Base-by-base conservation (phyloP, 2,888 invertebrate species). In the Bombyx huttoni region DNA sequence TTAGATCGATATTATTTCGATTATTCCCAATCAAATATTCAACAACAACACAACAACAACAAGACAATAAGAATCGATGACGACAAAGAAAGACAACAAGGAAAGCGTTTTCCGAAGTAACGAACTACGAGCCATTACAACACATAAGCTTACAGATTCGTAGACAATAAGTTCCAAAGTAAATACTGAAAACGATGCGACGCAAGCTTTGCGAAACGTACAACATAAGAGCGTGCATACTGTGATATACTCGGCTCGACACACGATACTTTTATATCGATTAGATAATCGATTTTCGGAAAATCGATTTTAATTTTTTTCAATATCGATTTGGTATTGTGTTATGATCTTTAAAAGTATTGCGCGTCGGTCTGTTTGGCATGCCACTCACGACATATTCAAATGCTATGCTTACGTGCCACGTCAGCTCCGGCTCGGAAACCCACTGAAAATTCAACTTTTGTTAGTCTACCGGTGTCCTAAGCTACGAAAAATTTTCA, bases 381-480 rank as follows among this genome's bases (percentile, higher is more conserved):
- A 86, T 86, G 86, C 86, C 81, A 82, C 75, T 81, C 82, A 81
- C 82, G 78, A 82, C 81, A 82, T 75, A 77, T 73, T 67, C 71
- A 71, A 75, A 74, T 72, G 67, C 68, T 75, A 80, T 79, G 79
- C 87, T 87, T 87, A 87, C 87, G 81, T 86, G 83, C 73, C 77
- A 70, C 77, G 78, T 71, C 78, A 87, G 83, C 74, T 77, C 81
- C 79, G 86, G 84, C 71, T 84, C 86, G 78, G 87, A 87, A 72
- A 75, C 78, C 81, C 86, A 87, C 87, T 87, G 87, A 81, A 87
- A 87, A 81, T 74, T 76, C 75, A 81, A 86, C 77, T 73, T 62
- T 64, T 70, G 85, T 86, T 86, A 86, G 80, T 84, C 40, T 81
- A 84, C 79, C n/a, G 52, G 78, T 75, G 79, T 70, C 78, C 57